Conservation (phyloP, 2,797 vertebrate genomes). For the Enteromius unitaeniatus region DNA sequence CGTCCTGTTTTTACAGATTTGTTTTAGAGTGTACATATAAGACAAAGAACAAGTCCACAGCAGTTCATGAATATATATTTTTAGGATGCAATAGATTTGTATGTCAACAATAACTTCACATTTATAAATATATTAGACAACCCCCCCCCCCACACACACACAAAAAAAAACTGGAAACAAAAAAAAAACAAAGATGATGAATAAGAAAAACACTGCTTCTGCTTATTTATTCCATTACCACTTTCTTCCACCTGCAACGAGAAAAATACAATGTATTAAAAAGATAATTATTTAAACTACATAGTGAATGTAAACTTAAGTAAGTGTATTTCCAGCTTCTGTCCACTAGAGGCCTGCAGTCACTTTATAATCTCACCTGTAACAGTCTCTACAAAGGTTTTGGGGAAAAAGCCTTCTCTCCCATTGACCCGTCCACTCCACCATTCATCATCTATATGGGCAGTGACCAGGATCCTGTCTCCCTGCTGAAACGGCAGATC, state of each 20-base stretch:
- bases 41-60: neutral
- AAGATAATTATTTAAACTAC: neutral
- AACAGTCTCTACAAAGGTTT: constrained; percentile 79
- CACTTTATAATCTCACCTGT: constrained; percentile 74
- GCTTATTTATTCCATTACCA: neutral
- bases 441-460: constrained; percentile 85
- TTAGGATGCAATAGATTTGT: neutral
- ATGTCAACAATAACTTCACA: neutral
- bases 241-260: constrained; percentile 17
- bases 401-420: constrained; percentile 89
- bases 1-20: neutral
- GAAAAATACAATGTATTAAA: neutral
- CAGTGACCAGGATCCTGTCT: constrained; percentile 84
- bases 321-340: neutral
- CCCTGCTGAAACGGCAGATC: constrained; percentile 89
- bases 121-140: constrained; percentile 15
- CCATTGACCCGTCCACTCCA: constrained; percentile 83
- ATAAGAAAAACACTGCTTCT: neutral
- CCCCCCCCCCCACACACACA: neutral
- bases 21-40: neutral
- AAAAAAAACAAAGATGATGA: neutral
- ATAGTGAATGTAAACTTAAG: neutral
- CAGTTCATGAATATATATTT: constrained; percentile 10
- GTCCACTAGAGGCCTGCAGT: constrained; percentile 4
- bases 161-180: neutral